Evolutionary conservation across 2,888 invertebrate genomes (phyloP), one percentile per base, ranked within the genome.

Genomic region (Trissoscelio sp.): DNA sequence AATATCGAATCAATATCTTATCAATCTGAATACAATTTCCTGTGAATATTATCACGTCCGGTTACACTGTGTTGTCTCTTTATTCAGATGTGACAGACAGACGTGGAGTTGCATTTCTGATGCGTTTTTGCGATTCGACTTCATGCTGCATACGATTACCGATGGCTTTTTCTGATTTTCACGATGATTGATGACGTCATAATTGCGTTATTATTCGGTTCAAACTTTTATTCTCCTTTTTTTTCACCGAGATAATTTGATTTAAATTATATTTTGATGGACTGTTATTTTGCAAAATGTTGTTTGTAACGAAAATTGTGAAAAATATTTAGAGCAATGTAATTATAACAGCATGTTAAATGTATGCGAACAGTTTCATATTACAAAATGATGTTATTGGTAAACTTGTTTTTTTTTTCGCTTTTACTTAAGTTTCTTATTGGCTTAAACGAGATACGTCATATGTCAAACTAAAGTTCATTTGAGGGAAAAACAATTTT

Each of bases 11-110:
- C 58, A 16, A 74, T 74, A 55, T 57, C 57, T 66, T 64, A 74
- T 64, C 74, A 74, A 74, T 66, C 37, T 39, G 24, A 46, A 46
- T 57, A 24, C 64, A 66, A 74, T 74, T 74, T 66, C 37, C 53
- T 14, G 14, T 12, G 46, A 64, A 34, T 46, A 66, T 74, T 55
- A 73, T 73, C 62, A 18, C 39, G 62, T 73, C 62, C 55, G 44
- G 22, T 44, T 62, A 55, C 31, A 34, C 42, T 34, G 34, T 34
- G 34, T 20, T 60, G 37, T 62, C 72, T 51, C 31, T 60, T 39
- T 24, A 55, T 51, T 69, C 18, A n/a, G 16, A 44, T 31, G 31
- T 57, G 42, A 69, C 44, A 44, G 57, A 44, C 44, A 16, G 69
- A 34, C 18, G 55, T 44, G n/a, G 46, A 60, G 16, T 22, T 12